Conservation (phyloP, 2,797 vertebrate species). For the Setipinna tenuifilis region DNA sequence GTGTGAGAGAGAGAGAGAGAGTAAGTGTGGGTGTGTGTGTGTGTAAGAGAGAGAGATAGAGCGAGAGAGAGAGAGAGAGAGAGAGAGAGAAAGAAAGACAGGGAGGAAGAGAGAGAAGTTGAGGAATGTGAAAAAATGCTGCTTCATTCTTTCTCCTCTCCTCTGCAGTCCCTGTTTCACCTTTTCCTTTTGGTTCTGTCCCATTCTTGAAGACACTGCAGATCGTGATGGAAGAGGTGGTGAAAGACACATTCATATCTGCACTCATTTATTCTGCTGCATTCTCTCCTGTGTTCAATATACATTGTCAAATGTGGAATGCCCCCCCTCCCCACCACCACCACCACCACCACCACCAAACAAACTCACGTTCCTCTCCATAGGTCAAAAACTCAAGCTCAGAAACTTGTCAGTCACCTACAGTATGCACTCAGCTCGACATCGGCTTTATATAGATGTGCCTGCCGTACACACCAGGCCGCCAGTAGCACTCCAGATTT, state of each 20-base stretch:
- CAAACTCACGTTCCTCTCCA: background rate
- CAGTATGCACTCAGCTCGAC: background rate
- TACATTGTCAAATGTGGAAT: background rate
- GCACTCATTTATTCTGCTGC: background rate
- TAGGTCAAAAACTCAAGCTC: background rate
- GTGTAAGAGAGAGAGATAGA: no score
- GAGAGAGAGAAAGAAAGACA: background rate
- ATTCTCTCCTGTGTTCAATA: background rate
- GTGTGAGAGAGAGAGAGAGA: background rate
- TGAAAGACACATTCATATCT: background rate
- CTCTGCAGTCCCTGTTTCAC: background rate
- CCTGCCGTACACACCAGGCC: background rate
- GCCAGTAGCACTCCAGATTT: background rate
- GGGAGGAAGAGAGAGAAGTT: background rate
- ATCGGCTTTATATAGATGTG: background rate
- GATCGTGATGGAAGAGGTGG: background rate
- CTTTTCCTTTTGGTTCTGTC: background rate
- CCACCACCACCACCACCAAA: no score
- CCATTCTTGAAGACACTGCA: background rate
- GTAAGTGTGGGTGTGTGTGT: background rate
- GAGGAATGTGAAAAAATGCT: conserved; percentile 1
- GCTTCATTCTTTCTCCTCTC: background rate
- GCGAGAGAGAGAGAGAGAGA: background rate
- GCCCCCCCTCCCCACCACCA: no score
- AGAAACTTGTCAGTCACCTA: background rate